These are phyloP conservation scores for Myrmecobius fasciatus DNA, from an alignment of 2,113 vertebrate species.

Conservation along the genomic window DNA sequence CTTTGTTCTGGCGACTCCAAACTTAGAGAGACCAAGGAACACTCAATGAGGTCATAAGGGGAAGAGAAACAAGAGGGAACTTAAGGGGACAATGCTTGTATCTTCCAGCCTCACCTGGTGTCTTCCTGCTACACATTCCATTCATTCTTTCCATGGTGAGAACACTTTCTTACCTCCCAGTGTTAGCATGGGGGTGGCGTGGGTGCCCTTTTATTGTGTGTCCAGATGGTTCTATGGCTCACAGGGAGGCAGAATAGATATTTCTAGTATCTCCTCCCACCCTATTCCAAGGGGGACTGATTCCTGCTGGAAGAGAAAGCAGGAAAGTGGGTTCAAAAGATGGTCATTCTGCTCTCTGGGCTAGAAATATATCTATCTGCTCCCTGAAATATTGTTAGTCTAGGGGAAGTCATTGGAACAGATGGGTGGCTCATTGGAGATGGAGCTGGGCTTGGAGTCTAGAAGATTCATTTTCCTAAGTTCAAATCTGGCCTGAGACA, in stretches of 20 bases:
- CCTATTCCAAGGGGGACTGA: background rate
- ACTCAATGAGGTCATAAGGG: background rate
- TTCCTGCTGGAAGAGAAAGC: background rate
- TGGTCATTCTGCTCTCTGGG: background rate
- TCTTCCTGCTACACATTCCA: background rate
- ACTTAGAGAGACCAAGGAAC: background rate
- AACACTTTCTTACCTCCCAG: background rate
- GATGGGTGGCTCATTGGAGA: too few species aligned
- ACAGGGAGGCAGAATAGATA: background rate
- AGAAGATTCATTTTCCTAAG: too few species aligned
- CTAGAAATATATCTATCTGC: background rate
- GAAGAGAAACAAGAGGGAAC: background rate
- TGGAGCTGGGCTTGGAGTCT: too few species aligned
- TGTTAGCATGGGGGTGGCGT: background rate
- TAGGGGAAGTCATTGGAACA: background rate
- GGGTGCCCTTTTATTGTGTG: background rate
- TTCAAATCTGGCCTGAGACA: too few species aligned
- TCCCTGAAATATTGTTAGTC: background rate
- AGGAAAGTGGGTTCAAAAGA: background rate
- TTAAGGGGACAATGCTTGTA: background rate
- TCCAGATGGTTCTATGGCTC: background rate
- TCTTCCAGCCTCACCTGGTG: background rate
- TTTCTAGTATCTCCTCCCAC: background rate
- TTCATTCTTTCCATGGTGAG: background rate
- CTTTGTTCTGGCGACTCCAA: background rate